Percentiles rank a stretch among this genome's conserved stretches.
These are phyloP conservation scores for Neuroscelio doddi DNA, from an alignment of 2,888 invertebrate species.

Conservation along the genomic window DNA sequence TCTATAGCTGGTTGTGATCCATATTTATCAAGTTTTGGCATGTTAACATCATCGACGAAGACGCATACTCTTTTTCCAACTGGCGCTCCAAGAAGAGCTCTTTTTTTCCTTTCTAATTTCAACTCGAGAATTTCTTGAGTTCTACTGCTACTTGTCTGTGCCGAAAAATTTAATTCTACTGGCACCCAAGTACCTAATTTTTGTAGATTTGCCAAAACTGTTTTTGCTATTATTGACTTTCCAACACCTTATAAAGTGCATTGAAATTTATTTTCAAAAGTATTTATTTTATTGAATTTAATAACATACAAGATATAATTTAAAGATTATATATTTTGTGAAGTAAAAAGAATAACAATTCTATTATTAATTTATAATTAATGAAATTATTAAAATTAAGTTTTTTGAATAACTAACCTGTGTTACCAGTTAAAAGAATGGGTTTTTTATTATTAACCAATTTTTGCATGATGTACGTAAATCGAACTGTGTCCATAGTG, in stretches of 20 bases:
- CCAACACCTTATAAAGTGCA: constrained; percentile 80
- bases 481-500: constrained; percentile 91
- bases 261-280: background rate
- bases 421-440: constrained; percentile 91
- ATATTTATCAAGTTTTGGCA: constrained; percentile 90
- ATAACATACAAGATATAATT: too few species aligned
- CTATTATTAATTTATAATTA: too few species aligned
- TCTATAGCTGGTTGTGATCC: constrained; percentile 95
- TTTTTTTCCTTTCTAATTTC: constrained; percentile 87
- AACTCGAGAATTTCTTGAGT: constrained; percentile 91
- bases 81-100: constrained; percentile 86
- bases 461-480: constrained; percentile 85
- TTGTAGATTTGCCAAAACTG: constrained; percentile 79
- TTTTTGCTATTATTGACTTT: constrained; percentile 89
- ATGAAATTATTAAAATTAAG: too few species aligned
- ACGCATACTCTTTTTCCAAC: constrained; percentile 86
- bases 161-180: constrained; percentile 89
- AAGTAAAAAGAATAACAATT: constrained; percentile 2
- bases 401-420: constrained; percentile 77
- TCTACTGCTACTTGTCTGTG: constrained; percentile 88
- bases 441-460: constrained; percentile 82
- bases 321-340: too few species aligned
- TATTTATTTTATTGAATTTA: too few species aligned
- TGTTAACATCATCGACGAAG: constrained; percentile 94
- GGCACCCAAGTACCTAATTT: constrained; percentile 79